Evolutionary conservation across 2,113 vertebrate genomes (phyloP), one percentile per base, ranked within the genome.

Genomic region (Dicaeum eximium): DNA sequence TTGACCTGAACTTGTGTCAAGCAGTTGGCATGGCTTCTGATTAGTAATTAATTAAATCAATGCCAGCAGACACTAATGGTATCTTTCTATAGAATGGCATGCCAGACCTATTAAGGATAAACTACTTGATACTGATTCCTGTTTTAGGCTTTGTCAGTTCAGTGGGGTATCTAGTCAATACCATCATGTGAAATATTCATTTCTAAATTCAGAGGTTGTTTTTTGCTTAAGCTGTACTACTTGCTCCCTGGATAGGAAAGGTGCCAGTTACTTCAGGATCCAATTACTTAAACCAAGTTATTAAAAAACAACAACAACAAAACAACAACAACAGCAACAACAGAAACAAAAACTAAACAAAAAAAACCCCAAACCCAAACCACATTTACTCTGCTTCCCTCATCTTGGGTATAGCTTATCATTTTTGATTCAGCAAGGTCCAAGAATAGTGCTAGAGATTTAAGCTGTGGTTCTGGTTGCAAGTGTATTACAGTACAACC

Each of bases 41-140:
- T 95, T 89, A 91, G 80, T 92, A 92, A 92, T 87, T 96, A 97
- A 92, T 96, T 96, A 93, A 80, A 91, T 87, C 70, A 74, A 53
- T 88, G 78, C 66, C 87, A 96, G 44, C 51, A 86, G 80, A 74
- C 58, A 42, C 16, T 89, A 71, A 74, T 60, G 48, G 25, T 96
- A 86, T 94, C 80, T 87, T 94, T 73, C 61, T 45, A 82, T 13
- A 80, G 73, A 92, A 71, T 58, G 48, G 13, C n/a, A 62, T 94
- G 85, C 90, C 88, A 96, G 92, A 72, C 66, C 44, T 66, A 64
- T 87, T 91, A 80, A 92, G 56, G 89, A 69, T 58, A 82, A 96
- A 88, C 56, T 80, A 27, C 65, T 56, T 89, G 56, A 57, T 93
- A 72, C 81, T 62, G 73, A 78, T 80, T 83, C 60, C 35, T 90